Base-by-base conservation (phyloP, 2,113 vertebrate species). In the Chunga burmeisteri region DNA sequence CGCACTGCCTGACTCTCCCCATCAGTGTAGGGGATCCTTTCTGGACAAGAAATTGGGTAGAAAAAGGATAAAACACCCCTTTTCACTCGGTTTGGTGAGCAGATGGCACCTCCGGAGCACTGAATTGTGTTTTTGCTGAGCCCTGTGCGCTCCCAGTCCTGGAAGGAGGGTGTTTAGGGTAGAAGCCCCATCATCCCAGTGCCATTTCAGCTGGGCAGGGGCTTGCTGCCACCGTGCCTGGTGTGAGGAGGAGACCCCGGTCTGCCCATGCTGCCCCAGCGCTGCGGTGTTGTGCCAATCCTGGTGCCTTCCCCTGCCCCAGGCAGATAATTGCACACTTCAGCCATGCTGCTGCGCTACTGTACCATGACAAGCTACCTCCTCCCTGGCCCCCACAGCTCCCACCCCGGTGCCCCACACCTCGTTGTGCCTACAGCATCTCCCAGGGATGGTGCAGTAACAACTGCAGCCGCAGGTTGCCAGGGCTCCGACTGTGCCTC, bases 321-420 rank as follows among this genome's bases (percentile, higher is more conserved):
- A 1, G 25, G 65, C 0, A 0, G 86, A 27, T 53, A 44, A 58
- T 83, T 34, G 82, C 72, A 75, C 92, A 70, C 71, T 72, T 85
- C 50, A 86, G 79, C 66, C 44, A 3, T 20, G 55, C 59, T 83
- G 90, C 95, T 95, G 92, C 93, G 93, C 91, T 83, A 81, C 80
- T 81, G 91, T 75, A 92, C 52, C 72, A 72, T 0, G 9, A 95
- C 47, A 13, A 94, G 67, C 96, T 95, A 94, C 96, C 95, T 96
- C 95, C 86, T 88, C 49, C 75, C 11, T 0, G 0, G 30, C 47
- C 81, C 79, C 32, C 22, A 29, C 2, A 2, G 29, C 81, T 70
- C 74, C 38, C 22, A 7, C 5, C 42, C 38, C 0, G 2, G 47
- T 22, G 44, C 47, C 44, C 67, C 7, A 5, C 52, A 52, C n/a